phyloP scores from a whole-genome alignment of 1,140 invertebrate genomes.

The Pantala flavescens region DNA sequence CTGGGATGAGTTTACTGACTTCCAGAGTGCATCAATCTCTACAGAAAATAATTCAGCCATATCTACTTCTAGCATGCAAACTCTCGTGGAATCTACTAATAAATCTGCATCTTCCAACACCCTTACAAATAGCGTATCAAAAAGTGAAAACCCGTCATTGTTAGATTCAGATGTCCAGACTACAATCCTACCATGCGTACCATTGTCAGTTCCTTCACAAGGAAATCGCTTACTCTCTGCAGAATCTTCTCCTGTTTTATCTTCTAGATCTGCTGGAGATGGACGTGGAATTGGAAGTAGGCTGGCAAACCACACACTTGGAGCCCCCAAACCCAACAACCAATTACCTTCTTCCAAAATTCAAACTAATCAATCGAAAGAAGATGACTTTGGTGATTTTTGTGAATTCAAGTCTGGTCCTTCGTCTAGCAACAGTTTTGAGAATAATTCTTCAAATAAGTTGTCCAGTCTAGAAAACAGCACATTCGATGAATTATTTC shows the following conservation, averaged over 20 bases:
- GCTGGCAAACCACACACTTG: conserved; percentile 41
- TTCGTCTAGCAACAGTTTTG: background rate
- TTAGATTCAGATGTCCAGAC: background rate
- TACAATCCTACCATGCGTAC: background rate
- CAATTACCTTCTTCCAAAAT: conserved; percentile 21
- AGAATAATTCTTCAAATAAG: background rate
- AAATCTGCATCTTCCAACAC: background rate
- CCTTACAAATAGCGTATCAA: background rate
- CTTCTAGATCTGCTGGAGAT: background rate
- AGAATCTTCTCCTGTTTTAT: conserved; percentile 12
- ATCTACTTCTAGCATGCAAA: too few relatives aligned
- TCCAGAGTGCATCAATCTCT: conserved; percentile 40
- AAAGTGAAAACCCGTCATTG: background rate
- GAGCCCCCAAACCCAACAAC: conserved; percentile 32
- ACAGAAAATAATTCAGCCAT: too few relatives aligned
- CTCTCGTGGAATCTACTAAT: background rate
- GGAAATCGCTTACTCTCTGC: conserved; percentile 16
- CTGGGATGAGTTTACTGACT: conserved; percentile 48
- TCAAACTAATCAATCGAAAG: background rate
- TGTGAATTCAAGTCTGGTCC: conserved; percentile 20
- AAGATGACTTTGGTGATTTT: conserved; percentile 20
- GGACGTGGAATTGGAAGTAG: conserved; percentile 34
- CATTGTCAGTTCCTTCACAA: background rate
- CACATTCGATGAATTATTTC: conserved; percentile 31
- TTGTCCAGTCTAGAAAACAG: background rate